These are phyloP conservation scores for Odontesthes bonariensis DNA, from an alignment of 2,113 vertebrate genomes.

Conservation along the genomic window DNA sequence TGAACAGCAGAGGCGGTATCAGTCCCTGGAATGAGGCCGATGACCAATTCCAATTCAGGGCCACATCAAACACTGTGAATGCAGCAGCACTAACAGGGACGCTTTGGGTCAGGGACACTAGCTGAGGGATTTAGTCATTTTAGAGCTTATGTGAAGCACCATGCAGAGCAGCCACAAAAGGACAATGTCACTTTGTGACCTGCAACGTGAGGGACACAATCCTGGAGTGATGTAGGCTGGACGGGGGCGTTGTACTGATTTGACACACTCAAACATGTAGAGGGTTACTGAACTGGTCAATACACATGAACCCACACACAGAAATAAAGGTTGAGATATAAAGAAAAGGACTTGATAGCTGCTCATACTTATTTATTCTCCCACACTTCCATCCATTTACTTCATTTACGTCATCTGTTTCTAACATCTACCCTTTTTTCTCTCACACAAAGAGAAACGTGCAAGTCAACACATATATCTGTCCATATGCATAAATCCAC, in stretches of 20 bases:
- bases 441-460: constrained; percentile 10
- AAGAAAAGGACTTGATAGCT: constrained; percentile 19
- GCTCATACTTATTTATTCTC: constrained; percentile 1
- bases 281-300: constrained; percentile 29
- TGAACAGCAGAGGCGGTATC: constrained; percentile 72
- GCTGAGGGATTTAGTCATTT: constrained; percentile 82
- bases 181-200: constrained; percentile 82
- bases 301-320: constrained; percentile 26
- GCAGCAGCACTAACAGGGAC: constrained; percentile 79
- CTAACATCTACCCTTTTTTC: not conserved
- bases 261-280: constrained; percentile 63
- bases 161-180: constrained; percentile 79
- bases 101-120: constrained; percentile 79
- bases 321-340: constrained; percentile 35
- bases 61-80: constrained; percentile 83
- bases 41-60: constrained; percentile 76
- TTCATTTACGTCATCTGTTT: not conserved
- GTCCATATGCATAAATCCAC: constrained; percentile 65
- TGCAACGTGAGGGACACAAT: constrained; percentile 66
- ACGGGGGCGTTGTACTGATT: constrained; percentile 53
- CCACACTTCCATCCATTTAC: not conserved
- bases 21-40: constrained; percentile 79
- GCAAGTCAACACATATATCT: constrained; percentile 27
- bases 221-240: constrained; percentile 57
- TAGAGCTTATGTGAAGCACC: constrained; percentile 78